Conservation (phyloP, 2,797 vertebrate genomes). For the Siniperca obscura region DNA sequence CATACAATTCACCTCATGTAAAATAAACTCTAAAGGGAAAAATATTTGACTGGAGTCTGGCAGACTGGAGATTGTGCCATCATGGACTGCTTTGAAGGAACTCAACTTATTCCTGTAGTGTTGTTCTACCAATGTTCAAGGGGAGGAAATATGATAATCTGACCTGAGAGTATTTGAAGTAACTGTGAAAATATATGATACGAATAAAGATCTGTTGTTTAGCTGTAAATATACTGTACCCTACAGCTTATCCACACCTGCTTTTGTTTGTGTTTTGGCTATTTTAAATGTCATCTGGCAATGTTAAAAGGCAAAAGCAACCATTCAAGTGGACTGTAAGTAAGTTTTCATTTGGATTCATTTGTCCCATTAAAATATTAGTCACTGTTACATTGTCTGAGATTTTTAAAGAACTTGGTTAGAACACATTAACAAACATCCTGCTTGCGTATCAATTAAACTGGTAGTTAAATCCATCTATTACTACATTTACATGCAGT, state of each 20-base stretch:
- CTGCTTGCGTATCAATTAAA: not conserved
- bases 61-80: conserved; percentile 16
- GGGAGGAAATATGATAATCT: not conserved
- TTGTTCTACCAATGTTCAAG: not conserved
- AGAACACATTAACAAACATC: not conserved
- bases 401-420: not conserved
- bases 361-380: conserved; percentile 54
- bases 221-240: conserved; percentile 20
- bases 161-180: conserved; percentile 2
- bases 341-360: conserved; percentile 7
- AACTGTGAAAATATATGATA: conserved; percentile 29
- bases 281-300: not conserved
- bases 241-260: not conserved
- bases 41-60: conserved; percentile 8
- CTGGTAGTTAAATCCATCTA: not conserved
- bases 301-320: conserved; percentile 19
- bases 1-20: not conserved
- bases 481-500: not conserved
- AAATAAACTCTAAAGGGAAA: conserved; percentile 1
- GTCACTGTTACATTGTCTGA: not conserved
- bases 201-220: conserved; percentile 15
- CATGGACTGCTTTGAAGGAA: conserved; percentile 20
- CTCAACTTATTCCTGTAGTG: not conserved
- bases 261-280: conserved; percentile 17
- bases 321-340: conserved; percentile 14